Conservation (phyloP, 2,113 vertebrate species). For the Nothobranchius kuhntae region DNA sequence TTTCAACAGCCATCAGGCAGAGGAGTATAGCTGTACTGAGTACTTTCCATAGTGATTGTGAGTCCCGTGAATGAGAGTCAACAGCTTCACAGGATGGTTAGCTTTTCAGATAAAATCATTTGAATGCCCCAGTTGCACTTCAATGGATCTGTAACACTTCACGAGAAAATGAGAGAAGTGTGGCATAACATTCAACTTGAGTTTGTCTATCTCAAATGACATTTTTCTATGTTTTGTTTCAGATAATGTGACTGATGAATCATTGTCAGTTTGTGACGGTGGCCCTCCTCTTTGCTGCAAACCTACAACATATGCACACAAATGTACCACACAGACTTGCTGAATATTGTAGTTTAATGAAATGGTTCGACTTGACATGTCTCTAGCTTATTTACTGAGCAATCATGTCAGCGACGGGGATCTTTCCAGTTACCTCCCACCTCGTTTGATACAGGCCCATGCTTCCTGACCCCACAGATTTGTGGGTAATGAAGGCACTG, state of each 20-base stretch:
- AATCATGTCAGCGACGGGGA: slow-evolving; percentile 25
- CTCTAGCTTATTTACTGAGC: slow-evolving; percentile 17
- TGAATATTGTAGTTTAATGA: background rate
- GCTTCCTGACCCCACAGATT: slow-evolving; percentile 33
- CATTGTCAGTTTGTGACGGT: background rate
- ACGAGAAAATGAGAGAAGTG: slow-evolving; percentile 4
- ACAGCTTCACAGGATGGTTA: slow-evolving; percentile 17
- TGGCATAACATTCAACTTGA: slow-evolving; percentile 16
- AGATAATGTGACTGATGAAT: slow-evolving; percentile 8
- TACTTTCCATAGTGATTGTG: background rate
- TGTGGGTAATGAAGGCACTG: slow-evolving; percentile 53
- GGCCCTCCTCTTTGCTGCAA: background rate
- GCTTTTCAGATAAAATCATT: slow-evolving; percentile 27
- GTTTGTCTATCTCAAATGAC: background rate
- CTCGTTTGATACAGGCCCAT: slow-evolving; percentile 35
- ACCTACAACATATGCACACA: background rate
- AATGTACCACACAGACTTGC: background rate
- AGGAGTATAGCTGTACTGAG: background rate
- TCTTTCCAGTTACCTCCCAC: slow-evolving; percentile 24
- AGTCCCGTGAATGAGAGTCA: slow-evolving; percentile 10
- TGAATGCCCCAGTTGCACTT: slow-evolving; percentile 29
- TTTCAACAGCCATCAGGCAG: slow-evolving; percentile 9
- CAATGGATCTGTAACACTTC: slow-evolving; percentile 3
- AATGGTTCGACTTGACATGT: slow-evolving; percentile 7
- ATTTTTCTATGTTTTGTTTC: background rate